Evolutionary conservation across 2,888 invertebrate species (phyloP).

Genomic region (Psococerastis gibbosa): DNA sequence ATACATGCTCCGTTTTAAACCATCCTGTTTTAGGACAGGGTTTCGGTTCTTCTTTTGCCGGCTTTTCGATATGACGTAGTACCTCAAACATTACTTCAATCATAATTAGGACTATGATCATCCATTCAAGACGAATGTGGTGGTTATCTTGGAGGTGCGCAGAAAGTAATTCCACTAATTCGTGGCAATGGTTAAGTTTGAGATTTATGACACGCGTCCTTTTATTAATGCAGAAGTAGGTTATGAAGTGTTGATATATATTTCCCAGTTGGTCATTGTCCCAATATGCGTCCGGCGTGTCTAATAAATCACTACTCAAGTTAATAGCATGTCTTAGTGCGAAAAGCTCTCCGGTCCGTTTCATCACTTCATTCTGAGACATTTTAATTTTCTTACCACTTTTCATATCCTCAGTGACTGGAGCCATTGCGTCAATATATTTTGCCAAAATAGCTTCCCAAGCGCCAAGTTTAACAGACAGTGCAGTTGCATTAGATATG

Average conservation of each 20-base stretch:
- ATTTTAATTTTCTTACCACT: constrained; percentile 49
- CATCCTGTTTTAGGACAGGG: too few species aligned
- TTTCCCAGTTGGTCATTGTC: constrained; percentile 76
- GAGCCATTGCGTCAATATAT: constrained; percentile 67
- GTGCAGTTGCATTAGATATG: constrained; percentile 83
- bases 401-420: constrained; percentile 62
- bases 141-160: constrained; percentile 82
- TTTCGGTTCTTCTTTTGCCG: too few species aligned
- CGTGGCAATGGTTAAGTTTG: constrained; percentile 84
- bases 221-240: constrained; percentile 66
- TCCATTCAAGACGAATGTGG: constrained; percentile 87
- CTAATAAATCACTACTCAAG: constrained; percentile 80
- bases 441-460: constrained; percentile 79
- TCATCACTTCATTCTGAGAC: constrained; percentile 47
- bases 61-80: constrained; percentile 36
- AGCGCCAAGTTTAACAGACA: constrained; percentile 84
- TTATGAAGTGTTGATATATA: constrained; percentile 62
- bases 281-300: constrained; percentile 97
- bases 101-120: constrained; percentile 89
- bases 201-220: constrained; percentile 90
- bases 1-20: too few species aligned
- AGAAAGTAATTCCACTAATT: constrained; percentile 73
- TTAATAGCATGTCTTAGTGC: constrained; percentile 77
- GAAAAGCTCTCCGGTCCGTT: constrained; percentile 74
- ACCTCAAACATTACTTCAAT: constrained; percentile 82